Evolutionary conservation across 2,113 vertebrate species (phyloP), one percentile per base, ranked within the genome.

Genomic region (Hipposideros armiger): DNA sequence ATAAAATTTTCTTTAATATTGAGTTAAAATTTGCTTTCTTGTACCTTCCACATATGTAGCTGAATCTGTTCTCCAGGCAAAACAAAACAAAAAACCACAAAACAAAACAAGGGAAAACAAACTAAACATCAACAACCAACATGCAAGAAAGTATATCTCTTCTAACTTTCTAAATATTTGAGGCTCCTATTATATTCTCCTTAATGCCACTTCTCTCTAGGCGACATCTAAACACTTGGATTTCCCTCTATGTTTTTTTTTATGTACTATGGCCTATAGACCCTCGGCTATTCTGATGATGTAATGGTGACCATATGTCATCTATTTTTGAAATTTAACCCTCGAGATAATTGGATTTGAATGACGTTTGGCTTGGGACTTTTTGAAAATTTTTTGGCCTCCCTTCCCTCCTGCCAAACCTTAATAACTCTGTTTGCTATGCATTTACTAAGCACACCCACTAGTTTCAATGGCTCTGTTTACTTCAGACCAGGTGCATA

Each of bases 1-100:
- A 78, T 3, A 81, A 77, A n/a, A 40, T 84, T 94, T 95, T 91
- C 47, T 85, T 94, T 89, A 89, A 74, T 73, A 91, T 64, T 90
- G 58, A 52, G 24, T 86, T 91, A 73, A 96, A 96, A 91, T 90
- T 82, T 83, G 42, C 58, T 83, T 91, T 91, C 28, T 74, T 86
- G 1, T 78, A 93, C 47, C 22, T 93, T 91, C 5, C 13, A 69
- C 22, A 58, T 95, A 86, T 47, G 10, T n/a, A 91, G 64, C 4
- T 80, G 69, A 92, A 90, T 80, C 64, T 56, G 50, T 80, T 74
- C 24, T 89, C 15, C 70, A 32, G 66, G 42, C 56, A 78, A 93
- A 92, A 85, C 0, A 66, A 9, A 28, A 62, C 22, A 19, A 66
- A 73, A 87, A 85, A 90, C 36, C 36, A 36, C 9, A 62, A 84